Evolutionary conservation across 2,113 vertebrate genomes (phyloP), one percentile per base, ranked within the genome.

Genomic region (Anoplopoma fimbria): DNA sequence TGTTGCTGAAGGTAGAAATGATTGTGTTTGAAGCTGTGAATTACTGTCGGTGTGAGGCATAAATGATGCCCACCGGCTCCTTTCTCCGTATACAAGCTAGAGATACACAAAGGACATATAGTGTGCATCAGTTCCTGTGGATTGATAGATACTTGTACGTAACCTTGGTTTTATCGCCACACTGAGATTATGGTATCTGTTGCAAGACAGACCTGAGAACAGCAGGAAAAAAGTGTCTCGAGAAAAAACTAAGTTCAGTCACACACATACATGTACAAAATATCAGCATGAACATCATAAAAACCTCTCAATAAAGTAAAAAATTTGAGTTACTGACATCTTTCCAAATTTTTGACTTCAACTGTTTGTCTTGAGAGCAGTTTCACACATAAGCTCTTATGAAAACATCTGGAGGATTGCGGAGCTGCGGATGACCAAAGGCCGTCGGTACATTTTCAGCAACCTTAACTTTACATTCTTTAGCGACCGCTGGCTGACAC

Each of bases 11-110:
- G 47, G 13, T 57, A 31, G 27, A 75, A 60, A 70, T 60, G 2
- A 58, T 3, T 51, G 49, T 31, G 38, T 80, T 67, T 79, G 58
- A 85, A 76, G 21, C 17, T 27, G 31, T 31, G 33, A 61, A 65
- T 58, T 51, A 40, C 38, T 27, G 60, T 19, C n/a, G n/a, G 36
- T 42, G 64, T 58, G 2, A 51, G 36, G 29, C 57, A 9, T 47
- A 47, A 75, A 38, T 8, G 25, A 58, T 14, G 29, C 49, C 77
- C 34, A 62, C 58, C 5, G 10, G 42, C 42, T 51, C 2, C 8
- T 49, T 63, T 36, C 9, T 53, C 29, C 25, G 3, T 7, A 25
- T 63, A 21, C 6, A 9, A 47, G 4, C 25, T 31, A 0, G 5
- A 15, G 55, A 17, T 45, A 6, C 27, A 33, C 19, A 33, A 33